A percentile compares a stretch with the other conserved stretches of the same genome.
Evolutionary conservation across 2,113 vertebrate species (phyloP).

Genomic region (Gymnocephalus cernua): DNA sequence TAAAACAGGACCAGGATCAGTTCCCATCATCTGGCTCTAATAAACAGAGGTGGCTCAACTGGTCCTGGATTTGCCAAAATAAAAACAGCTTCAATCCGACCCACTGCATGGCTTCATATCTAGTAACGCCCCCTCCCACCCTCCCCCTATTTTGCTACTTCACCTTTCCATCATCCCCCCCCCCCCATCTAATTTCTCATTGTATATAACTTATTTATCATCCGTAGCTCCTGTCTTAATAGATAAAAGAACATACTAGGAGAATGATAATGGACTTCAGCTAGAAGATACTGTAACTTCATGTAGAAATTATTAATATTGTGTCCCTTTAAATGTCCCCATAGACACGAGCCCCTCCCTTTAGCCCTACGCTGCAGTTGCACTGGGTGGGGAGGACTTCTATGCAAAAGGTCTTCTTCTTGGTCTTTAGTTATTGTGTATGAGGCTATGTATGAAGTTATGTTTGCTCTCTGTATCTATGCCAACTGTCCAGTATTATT

Average conservation of each 20-base stretch:
- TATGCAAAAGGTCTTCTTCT: constrained; percentile 71
- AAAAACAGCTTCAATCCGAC: not conserved
- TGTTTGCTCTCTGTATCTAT: constrained; percentile 62
- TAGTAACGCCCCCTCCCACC: not conserved
- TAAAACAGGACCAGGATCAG: constrained; percentile 24
- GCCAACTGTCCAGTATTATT: constrained; percentile 72
- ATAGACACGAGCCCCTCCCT: constrained; percentile 35
- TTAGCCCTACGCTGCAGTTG: constrained; percentile 16
- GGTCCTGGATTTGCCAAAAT: constrained; percentile 53
- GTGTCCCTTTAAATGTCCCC: constrained; percentile 64
- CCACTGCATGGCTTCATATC: constrained; percentile 54
- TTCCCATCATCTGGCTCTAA: constrained; percentile 43
- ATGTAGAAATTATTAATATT: constrained; percentile 52
- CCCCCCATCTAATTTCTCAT: constrained; percentile 35
- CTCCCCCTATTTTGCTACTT: constrained; percentile 16
- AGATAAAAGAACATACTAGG: constrained; percentile 39
- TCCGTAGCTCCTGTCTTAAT: constrained; percentile 46
- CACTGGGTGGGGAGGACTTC: constrained; percentile 62
- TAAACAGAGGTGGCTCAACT: constrained; percentile 44
- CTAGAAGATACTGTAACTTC: constrained; percentile 49
- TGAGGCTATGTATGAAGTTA: constrained; percentile 21
- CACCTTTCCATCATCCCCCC: not conserved
- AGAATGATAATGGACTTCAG: constrained; percentile 33
- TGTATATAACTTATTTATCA: constrained; percentile 79
- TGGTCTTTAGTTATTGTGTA: constrained; percentile 47